Evolutionary conservation across 30 jellyfish, hydroid and myxozoan genomes (phyloP).

Genomic region (Aurelia aurita): DNA sequence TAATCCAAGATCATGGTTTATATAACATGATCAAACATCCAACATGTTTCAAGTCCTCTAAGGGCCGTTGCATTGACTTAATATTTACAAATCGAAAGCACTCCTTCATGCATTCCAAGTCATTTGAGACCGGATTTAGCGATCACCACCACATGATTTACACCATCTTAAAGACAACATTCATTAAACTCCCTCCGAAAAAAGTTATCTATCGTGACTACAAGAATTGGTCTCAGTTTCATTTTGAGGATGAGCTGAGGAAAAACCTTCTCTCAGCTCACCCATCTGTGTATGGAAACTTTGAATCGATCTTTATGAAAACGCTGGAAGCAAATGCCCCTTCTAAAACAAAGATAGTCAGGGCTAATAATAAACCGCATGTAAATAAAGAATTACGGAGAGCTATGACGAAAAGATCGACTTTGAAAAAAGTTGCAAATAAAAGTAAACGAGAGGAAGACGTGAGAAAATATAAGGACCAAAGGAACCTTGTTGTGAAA

Average conservation of each 20-base stretch:
- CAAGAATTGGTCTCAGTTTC: neutral
- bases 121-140: conserved; percentile 61
- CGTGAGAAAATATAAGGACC: conserved; percentile 11
- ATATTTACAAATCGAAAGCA: conserved; percentile 8
- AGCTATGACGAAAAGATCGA: neutral
- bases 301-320: neutral
- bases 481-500: conserved; percentile 27
- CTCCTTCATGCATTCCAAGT: conserved; percentile 31
- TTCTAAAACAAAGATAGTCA: neutral
- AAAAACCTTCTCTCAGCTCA: too few relatives aligned
- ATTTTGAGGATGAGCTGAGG: too few relatives aligned
- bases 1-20: neutral
- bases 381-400: neutral
- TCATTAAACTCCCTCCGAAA: conserved; percentile 5
- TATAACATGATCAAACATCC: conserved; percentile 5
- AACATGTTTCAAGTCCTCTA: conserved; percentile 10
- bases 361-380: conserved; percentile 24
- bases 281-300: conserved; percentile 4
- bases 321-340: too few relatives aligned
- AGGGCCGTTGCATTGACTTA: conserved; percentile 8
- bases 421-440: conserved; percentile 22
- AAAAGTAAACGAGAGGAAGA: conserved; percentile 16
- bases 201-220: conserved; percentile 16
- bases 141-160: conserved; percentile 59
- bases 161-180: conserved; percentile 41